Base-by-base conservation (phyloP, 2,113 vertebrate species). In the Antidorcas marsupialis region DNA sequence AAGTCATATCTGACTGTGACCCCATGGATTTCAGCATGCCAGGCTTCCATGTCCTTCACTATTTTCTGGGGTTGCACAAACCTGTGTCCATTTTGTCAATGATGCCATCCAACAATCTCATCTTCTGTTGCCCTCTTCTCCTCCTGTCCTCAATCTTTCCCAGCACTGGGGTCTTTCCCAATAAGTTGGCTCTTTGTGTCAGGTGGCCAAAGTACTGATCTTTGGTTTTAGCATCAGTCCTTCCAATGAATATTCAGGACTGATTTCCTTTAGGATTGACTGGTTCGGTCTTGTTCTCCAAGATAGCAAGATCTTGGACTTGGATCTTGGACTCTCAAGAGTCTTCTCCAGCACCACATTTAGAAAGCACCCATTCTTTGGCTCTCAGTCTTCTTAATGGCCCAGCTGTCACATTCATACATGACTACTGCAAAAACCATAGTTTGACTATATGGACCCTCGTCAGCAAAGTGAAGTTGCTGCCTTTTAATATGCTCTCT, bases 51-150 rank as follows among this genome's bases (percentile, higher is more conserved):
- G 64, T 36, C 64, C 33, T 67, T 36, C 64, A 67, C 8, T 67
- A 21, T 67, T 67, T 67, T 19, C 33, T 67, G 33, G 64, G 64
- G 64, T 67, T 67, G 17, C 64, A 67, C 33, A 67, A n/a, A 36
- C 33, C 21, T 36, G 33, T 67, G 64, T 67, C 64, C 64, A 36
- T 67, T 67, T 36, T 36, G 33, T 67, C 64, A 36, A 2, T 67
- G 64, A 67, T 67, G 64, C 33, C 33, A 67, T 36, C 17, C 64
- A 67, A 67, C 33, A 19, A 5, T 67, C 64, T 67, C 64, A 21
- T 36, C 17, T 36, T 67, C 64, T 36, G 64, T 11, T 0, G 0
- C 17, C 17, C 4, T 67, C 33, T 36, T 36, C 64, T 36, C 30
- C 33, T 64, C 8, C 7, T 36, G 8, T 67, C 33, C 8, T 67